phyloP scores from a whole-genome alignment of 2,797 vertebrate species.

The Gorsachius magnificus region DNA sequence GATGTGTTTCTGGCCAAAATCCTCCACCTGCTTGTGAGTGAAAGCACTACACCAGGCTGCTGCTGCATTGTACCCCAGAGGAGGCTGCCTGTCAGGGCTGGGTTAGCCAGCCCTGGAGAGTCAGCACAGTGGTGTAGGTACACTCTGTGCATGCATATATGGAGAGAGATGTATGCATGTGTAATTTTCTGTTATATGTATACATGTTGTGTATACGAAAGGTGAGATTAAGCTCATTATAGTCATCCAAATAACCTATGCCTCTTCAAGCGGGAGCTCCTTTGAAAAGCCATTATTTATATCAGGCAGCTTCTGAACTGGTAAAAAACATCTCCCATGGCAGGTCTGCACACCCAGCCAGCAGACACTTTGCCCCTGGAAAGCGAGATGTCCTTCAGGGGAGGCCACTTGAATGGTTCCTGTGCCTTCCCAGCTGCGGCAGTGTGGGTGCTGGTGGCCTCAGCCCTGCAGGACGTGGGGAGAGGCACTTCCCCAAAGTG shows the following conservation, averaged over 20 bases:
- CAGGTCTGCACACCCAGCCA: neutral
- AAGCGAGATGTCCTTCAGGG: neutral
- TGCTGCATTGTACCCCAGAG: neutral
- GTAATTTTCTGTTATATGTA: neutral
- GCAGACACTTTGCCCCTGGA: neutral
- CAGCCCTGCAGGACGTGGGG: neutral
- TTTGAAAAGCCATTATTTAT: neutral
- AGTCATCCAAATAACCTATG: neutral
- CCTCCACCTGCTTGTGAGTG: neutral
- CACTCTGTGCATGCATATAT: neutral
- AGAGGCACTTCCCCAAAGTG: fast-evolving
- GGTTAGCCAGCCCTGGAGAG: neutral
- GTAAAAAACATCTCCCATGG: neutral
- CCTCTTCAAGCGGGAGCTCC: neutral
- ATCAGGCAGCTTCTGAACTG: neutral
- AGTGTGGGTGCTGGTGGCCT: fast-evolving
- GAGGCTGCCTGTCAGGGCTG: neutral
- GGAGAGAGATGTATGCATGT: neutral
- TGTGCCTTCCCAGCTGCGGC: neutral
- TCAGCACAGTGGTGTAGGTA: neutral
- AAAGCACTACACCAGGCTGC: neutral
- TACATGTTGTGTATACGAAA: neutral
- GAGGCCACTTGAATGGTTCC: neutral
- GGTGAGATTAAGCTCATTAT: neutral
- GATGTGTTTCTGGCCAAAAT: neutral